Evolutionary conservation across 2,888 invertebrate species (phyloP).

Genomic region (Atrina japonica): DNA sequence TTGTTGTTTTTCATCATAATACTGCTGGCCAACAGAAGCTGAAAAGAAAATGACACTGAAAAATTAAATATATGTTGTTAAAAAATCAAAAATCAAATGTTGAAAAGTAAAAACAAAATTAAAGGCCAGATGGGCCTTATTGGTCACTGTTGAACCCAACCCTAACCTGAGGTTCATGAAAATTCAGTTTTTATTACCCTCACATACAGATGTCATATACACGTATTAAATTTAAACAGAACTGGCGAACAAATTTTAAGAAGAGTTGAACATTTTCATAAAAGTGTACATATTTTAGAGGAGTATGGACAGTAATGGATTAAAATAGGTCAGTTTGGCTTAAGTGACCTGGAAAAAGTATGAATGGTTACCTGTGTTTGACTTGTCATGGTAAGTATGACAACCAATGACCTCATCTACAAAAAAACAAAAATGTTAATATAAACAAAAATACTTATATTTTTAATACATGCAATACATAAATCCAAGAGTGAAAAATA

Average conservation of each 20-base stretch:
- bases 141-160: too few species aligned
- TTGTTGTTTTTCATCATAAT: conserved; percentile 70
- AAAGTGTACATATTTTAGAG: too few species aligned
- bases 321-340: too few species aligned
- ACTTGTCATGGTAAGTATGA: conserved; percentile 75
- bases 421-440: conserved; percentile 31
- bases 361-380: conserved; percentile 62
- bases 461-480: neutral
- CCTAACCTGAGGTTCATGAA: too few species aligned
- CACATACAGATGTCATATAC: too few species aligned
- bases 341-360: too few species aligned
- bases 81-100: neutral
- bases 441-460: neutral
- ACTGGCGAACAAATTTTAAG: too few species aligned
- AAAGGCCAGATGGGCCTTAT: too few species aligned
- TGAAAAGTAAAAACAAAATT: neutral
- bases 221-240: too few species aligned
- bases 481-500: too few species aligned
- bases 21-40: conserved; percentile 57
- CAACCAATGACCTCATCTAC: conserved; percentile 72
- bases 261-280: neutral
- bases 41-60: conserved; percentile 13
- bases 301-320: too few species aligned
- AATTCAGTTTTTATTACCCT: too few species aligned
- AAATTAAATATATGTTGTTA: neutral